phyloP scores from a whole-genome alignment of 2,888 invertebrate species.

The Phyllotreta striolata region DNA sequence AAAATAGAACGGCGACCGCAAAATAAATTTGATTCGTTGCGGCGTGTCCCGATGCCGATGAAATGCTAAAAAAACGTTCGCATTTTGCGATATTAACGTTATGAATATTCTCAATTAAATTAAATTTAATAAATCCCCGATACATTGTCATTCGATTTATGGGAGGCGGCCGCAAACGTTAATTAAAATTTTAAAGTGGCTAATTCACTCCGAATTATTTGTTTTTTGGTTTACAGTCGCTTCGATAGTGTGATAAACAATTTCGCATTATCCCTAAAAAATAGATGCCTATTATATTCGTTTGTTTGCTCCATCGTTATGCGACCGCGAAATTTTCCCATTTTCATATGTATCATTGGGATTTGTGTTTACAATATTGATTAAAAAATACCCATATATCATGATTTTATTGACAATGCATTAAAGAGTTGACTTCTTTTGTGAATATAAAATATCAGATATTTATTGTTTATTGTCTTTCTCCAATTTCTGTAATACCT shows the following conservation, averaged over 20 bases:
- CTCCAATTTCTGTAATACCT: too few relatives aligned
- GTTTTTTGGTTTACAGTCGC: conserved; percentile 23
- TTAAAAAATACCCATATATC: too few relatives aligned
- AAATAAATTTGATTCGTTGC: conserved; percentile 49
- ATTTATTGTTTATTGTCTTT: too few relatives aligned
- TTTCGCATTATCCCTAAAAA: not conserved
- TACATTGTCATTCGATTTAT: conserved; percentile 44
- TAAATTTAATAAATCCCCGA: conserved; percentile 40
- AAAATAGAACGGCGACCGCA: conserved; percentile 45
- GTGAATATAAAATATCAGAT: too few relatives aligned
- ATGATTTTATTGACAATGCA: too few relatives aligned
- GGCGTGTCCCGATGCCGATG: conserved; percentile 47
- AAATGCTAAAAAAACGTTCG: conserved; percentile 48
- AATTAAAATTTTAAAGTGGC: conserved; percentile 46
- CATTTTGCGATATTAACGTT: conserved; percentile 47
- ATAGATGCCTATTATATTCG: too few relatives aligned
- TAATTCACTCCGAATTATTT: conserved; percentile 31
- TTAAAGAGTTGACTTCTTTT: too few relatives aligned
- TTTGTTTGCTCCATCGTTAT: too few relatives aligned
- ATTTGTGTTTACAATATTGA: too few relatives aligned
- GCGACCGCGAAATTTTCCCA: too few relatives aligned
- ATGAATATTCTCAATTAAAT: conserved; percentile 46
- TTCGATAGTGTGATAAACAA: conserved; percentile 23
- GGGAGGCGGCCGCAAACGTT: conserved; percentile 43
- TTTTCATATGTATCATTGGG: too few relatives aligned